Percentiles rank a stretch among this genome's conserved stretches.
Conservation (phyloP, 2,113 vertebrate species). For the Corythornis cristatus region DNA sequence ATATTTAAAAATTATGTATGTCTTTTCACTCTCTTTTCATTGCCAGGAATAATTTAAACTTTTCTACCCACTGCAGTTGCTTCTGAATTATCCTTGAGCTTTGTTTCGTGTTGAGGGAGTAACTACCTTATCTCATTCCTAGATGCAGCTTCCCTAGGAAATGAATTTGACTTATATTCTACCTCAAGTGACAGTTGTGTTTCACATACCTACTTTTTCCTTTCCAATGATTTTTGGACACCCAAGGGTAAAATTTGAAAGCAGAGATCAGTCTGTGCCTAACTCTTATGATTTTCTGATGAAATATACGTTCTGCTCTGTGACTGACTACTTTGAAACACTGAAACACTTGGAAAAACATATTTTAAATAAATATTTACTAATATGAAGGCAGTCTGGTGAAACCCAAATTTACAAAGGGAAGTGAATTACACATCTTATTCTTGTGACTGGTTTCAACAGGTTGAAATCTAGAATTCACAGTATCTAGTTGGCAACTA, state of each 20-base stretch:
- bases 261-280: background rate
- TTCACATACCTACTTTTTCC: background rate
- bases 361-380: background rate
- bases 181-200: background rate
- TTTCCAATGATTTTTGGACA: background rate
- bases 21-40: background rate
- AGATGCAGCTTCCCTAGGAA: background rate
- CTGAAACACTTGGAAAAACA: background rate
- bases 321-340: background rate
- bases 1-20: background rate
- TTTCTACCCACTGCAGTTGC: background rate
- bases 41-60: background rate
- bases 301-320: background rate
- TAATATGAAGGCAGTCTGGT: background rate
- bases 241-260: background rate
- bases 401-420: background rate
- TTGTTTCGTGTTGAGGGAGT: background rate
- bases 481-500: background rate
- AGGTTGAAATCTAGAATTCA: background rate
- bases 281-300: background rate
- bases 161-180: background rate
- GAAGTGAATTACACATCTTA: background rate
- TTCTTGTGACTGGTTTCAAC: background rate
- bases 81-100: background rate
- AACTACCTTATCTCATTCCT: background rate